phyloP scores from a whole-genome alignment of 2,113 vertebrate genomes.

The Thamnophis sirtalis region DNA sequence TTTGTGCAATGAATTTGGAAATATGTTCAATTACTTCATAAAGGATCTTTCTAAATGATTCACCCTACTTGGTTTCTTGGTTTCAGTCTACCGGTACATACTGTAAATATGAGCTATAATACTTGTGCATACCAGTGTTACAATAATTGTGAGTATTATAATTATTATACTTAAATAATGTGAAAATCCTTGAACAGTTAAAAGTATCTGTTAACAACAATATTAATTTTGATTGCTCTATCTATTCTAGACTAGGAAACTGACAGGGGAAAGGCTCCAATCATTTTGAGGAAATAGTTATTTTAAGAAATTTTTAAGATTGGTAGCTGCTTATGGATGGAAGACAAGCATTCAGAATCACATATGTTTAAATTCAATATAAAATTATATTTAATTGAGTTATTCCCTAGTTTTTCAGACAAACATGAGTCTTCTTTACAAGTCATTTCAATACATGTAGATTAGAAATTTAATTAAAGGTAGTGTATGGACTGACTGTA shows the following conservation, averaged over 20 bases:
- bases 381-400: neutral
- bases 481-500: neutral
- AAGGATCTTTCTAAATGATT: neutral
- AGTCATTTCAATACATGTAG: neutral
- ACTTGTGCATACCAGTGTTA: neutral
- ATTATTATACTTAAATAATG: neutral
- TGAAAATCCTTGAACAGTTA: neutral
- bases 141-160: neutral
- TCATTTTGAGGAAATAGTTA: neutral
- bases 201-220: neutral
- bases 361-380: neutral
- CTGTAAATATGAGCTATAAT: neutral
- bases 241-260: neutral
- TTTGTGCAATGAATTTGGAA: neutral
- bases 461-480: neutral
- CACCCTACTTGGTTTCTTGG: neutral
- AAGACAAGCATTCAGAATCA: neutral
- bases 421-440: neutral
- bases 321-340: neutral
- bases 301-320: neutral
- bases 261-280: neutral
- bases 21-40: neutral
- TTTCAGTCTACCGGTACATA: neutral
- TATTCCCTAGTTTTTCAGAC: neutral
- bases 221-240: neutral